Percentiles rank a stretch among this genome's conserved stretches.
These are phyloP conservation scores for Sitophilus oryzae DNA, from an alignment of 1,140 invertebrate genomes.

Conservation along the genomic window DNA sequence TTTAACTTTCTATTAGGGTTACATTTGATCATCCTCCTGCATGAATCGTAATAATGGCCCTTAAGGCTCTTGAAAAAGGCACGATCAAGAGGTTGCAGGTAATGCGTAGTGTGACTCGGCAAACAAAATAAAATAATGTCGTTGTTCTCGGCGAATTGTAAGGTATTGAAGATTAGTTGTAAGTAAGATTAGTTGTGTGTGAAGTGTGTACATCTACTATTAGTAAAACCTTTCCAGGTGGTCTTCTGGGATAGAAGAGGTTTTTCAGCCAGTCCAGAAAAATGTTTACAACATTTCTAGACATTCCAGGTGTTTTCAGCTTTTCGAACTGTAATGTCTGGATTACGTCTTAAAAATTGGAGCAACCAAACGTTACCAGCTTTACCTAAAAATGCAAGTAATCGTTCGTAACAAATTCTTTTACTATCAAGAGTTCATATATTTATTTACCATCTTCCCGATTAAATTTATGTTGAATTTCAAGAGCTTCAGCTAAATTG, in stretches of 20 bases:
- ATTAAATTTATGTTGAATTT: slow-evolving; percentile 12
- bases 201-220: slow-evolving; percentile 45
- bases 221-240: slow-evolving; percentile 37
- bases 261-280: slow-evolving; percentile 39
- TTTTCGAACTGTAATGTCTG: too few relatives aligned
- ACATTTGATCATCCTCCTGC: slow-evolving; percentile 10
- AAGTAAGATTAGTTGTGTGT: slow-evolving; percentile 30
- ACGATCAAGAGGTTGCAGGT: slow-evolving; percentile 35
- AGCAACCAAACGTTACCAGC: neutral
- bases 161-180: too few relatives aligned
- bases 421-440: too few relatives aligned
- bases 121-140: slow-evolving; percentile 36
- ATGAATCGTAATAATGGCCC: slow-evolving; percentile 20
- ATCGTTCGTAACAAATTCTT: neutral
- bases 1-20: slow-evolving; percentile 24
- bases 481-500: slow-evolving; percentile 4
- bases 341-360: slow-evolving; percentile 1
- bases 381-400: neutral
- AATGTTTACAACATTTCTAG: slow-evolving; percentile 23
- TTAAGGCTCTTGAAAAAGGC: slow-evolving; percentile 37
- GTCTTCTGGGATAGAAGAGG: slow-evolving; percentile 41
- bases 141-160: slow-evolving; percentile 33
- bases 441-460: too few relatives aligned
- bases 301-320: slow-evolving; percentile 27
- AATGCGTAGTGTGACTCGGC: slow-evolving; percentile 36